A percentile compares a stretch with the other conserved stretches of the same genome.
phyloP scores from a whole-genome alignment of 30 jellyfish, hydroid and myxozoan species.

The Rhopilema esculentum region DNA sequence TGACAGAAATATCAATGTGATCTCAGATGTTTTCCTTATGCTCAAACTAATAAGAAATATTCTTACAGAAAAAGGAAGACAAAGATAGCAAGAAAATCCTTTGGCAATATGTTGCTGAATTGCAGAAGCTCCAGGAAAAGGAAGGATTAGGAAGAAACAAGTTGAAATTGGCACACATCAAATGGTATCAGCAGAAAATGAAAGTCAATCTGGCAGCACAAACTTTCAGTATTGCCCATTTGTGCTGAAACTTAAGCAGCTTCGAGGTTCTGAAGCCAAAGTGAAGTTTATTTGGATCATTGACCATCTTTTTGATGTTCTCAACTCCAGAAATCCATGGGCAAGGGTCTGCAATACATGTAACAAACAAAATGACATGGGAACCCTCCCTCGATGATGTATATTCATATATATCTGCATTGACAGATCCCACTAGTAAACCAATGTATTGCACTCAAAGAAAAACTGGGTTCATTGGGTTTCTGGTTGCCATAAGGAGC shows the following conservation, averaged over 20 bases:
- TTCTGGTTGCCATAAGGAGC: slow-evolving; percentile 56
- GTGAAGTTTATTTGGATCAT: slow-evolving; percentile 38
- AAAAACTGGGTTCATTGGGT: slow-evolving; percentile 75
- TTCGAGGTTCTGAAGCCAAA: slow-evolving; percentile 66
- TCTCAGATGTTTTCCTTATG: slow-evolving; percentile 85
- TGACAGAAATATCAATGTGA: slow-evolving; percentile 17
- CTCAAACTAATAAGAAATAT: slow-evolving; percentile 41
- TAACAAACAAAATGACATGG: slow-evolving; percentile 42
- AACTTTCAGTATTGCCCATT: slow-evolving; percentile 59
- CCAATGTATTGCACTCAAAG: slow-evolving; percentile 39
- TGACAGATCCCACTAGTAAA: slow-evolving; percentile 43
- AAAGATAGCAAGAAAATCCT: slow-evolving; percentile 13
- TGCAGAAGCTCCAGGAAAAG: slow-evolving; percentile 43
- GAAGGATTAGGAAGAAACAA: slow-evolving; percentile 57
- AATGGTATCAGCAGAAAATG: slow-evolving; percentile 76
- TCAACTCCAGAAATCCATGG: slow-evolving; percentile 72
- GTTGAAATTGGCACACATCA: slow-evolving; percentile 54
- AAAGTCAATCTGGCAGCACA: slow-evolving; percentile 83
- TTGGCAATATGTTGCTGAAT: slow-evolving; percentile 43
- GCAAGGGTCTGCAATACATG: slow-evolving; percentile 76
- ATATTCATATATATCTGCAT: slow-evolving; percentile 20
- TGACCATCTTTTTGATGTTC: slow-evolving; percentile 62
- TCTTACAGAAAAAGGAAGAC: neutral
- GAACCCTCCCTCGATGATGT: slow-evolving; percentile 40
- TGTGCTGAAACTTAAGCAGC: slow-evolving; percentile 44